Evolutionary conservation across 1,140 invertebrate species (phyloP), one percentile per base, ranked within the genome.

Genomic region (Pseudobourletiella spinata): DNA sequence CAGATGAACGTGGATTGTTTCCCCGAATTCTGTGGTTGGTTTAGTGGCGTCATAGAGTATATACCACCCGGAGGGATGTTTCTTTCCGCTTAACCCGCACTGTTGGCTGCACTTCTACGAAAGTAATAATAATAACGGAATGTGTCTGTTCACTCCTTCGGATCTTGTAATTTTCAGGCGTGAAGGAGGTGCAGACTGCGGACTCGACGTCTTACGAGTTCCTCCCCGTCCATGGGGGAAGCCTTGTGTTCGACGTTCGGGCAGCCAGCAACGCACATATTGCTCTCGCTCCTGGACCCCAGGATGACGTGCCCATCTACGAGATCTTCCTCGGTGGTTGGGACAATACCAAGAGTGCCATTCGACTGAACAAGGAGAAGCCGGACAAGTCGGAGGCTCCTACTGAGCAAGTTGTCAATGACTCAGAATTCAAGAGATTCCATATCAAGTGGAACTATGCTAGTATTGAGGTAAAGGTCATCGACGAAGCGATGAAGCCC

Each of bases 321-420:
- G 88, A 90, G 83, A 73, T 88, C 15, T 89, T 91, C 73, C 80
- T 91, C 63, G 89, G 89, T 25, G 88, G 88, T 54, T 91, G 89
- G 89, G 79, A 80, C 8, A 91, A 91, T 72, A 77, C 79, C 51
- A 91, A 89, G 76, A 88, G 86, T n/a, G 85, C 87, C 0, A 86
- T 91, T 70, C 83, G 88, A 56, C 8, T 84, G 72, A n/a, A n/a
- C n/a, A 81, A 82, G 63, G 78, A 81, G 2, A 88, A 88, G 72
- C 88, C 88, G 3, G 88, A 91, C 46, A 83, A 85, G 62, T 82
- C 82, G 11, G 83, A 87, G 73, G 80, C 78, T 6, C 81, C 84
- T 18, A 89, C 86, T 2, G 84, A 84, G 0, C 79, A 76, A 32
- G 83, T 88, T 65, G 73, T 91, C 35, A 84, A 79, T 70, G 77